Evolutionary conservation across 2,797 vertebrate genomes (phyloP).

Genomic region (Jordanella pulchra): DNA sequence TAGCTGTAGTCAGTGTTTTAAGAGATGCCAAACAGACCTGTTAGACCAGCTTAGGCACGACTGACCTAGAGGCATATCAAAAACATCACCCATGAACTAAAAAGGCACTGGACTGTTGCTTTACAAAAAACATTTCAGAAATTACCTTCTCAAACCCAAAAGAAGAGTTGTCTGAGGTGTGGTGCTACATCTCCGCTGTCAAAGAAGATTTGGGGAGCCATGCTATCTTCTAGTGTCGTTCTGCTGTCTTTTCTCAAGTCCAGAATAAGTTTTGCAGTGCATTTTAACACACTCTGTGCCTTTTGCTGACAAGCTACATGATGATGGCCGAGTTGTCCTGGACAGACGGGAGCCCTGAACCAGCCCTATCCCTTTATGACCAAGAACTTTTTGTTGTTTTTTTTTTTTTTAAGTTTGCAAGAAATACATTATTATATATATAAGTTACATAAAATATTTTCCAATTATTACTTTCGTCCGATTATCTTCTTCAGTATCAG

Average conservation of each 20-base stretch:
- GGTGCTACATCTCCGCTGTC: not conserved
- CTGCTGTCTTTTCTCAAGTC: too few relatives aligned
- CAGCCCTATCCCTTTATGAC: too few relatives aligned
- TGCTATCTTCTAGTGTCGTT: not conserved
- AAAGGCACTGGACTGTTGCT: not conserved
- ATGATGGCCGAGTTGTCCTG: too few relatives aligned
- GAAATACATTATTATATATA: too few relatives aligned
- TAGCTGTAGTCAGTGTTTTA: not conserved
- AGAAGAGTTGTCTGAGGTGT: not conserved
- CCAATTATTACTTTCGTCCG: too few relatives aligned
- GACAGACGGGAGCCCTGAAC: too few relatives aligned
- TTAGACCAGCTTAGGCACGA: not conserved
- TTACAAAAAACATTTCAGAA: not conserved
- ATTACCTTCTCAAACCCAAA: not conserved
- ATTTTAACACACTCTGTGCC: not conserved
- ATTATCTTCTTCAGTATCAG: too few relatives aligned
- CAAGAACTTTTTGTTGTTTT: too few relatives aligned
- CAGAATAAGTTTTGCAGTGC: not conserved
- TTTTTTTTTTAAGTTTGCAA: too few relatives aligned
- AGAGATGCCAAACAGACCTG: not conserved
- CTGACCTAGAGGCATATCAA: not conserved
- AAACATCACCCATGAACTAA: not conserved
- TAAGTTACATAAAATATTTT: too few relatives aligned
- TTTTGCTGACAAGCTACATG: not conserved
- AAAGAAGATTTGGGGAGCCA: not conserved